Evolutionary conservation across 2,113 vertebrate genomes (phyloP), one percentile per base, ranked within the genome.

Genomic region (Microtus ochrogaster): DNA sequence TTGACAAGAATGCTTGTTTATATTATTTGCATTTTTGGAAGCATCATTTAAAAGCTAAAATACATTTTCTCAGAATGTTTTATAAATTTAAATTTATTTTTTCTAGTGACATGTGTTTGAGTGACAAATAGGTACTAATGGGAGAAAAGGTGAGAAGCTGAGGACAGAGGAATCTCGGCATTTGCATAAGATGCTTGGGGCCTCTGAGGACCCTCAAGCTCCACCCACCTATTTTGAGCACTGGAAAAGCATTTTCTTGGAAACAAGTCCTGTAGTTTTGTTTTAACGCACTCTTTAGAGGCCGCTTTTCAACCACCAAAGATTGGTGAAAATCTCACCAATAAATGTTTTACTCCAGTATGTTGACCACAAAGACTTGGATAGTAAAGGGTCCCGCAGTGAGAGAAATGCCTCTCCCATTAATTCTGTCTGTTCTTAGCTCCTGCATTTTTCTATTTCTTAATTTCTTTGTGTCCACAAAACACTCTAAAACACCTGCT

Each of bases 401-500:
- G 84, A 52, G 11, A 12, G 10, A 39, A 26, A 2, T 73, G 30
- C 16, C 12, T 33, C 39, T 81, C 13, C 2, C 22, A 36, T 91
- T 79, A 68, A 82, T 58, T 72, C 93, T 88, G 11, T 28, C 74
- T 70, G 8, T 30, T 7, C 78, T 61, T 86, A 89, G 52, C 13
- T 84, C 26, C 55, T 74, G 17, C 63, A 10, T n/a, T 66, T 73
- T 73, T 19, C 9, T 19, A 39, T 83, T 91, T 92, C 39, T 47
- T 87, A 63, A 68, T 91, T 30, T 90, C 72, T 73, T 55, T 87
- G 44, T 86, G 10, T 6, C 41, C n/a, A n/a, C 0, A n/a, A 65
- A 88, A 47, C 70, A 41, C 47, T 94, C 89, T 88, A 55, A 68
- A 95, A 93, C 16, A 77, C 21, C 61, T 49, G 19, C 95, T 92